Conservation (phyloP, 2,113 vertebrate genomes). For the Chrysochloris asiatica region DNA sequence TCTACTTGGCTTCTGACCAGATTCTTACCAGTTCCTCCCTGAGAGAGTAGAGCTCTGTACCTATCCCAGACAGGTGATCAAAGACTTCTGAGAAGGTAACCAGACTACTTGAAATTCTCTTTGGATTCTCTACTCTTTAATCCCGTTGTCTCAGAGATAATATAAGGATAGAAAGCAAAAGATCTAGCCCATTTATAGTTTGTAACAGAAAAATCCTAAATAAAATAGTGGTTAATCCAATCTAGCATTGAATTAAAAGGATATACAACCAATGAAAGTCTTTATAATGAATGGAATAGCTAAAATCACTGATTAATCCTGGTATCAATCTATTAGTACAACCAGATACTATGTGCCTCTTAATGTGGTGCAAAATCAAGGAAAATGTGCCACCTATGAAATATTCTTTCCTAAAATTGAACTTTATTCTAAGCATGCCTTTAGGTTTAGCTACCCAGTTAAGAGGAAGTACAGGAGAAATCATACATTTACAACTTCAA, state of each 20-base stretch:
- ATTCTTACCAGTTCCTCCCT: conserved; percentile 8
- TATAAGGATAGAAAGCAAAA: conserved; percentile 32
- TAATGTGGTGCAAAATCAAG: background rate
- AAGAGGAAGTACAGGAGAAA: background rate
- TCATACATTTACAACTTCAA: background rate
- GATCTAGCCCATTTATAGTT: background rate
- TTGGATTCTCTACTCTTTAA: background rate
- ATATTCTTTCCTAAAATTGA: conserved; percentile 31
- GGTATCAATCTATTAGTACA: background rate
- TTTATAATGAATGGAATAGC: background rate
- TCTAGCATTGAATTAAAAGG: background rate
- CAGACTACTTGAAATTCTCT: conserved; percentile 8
- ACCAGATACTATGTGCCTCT: background rate
- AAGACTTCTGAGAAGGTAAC: background rate
- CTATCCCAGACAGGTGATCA: conserved; percentile 1
- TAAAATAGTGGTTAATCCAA: background rate
- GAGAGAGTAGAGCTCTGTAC: background rate
- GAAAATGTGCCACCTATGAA: background rate
- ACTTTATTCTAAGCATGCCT: conserved; percentile 2
- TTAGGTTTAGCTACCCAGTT: background rate
- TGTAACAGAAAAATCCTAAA: background rate
- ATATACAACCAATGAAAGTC: background rate
- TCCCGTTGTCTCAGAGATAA: conserved; percentile 16
- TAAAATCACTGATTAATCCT: background rate
- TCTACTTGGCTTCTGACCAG: background rate